Percentiles rank a stretch among this genome's conserved stretches.
These are phyloP conservation scores for Pygoscelis adeliae DNA, from an alignment of 2,113 vertebrate species.

Conservation along the genomic window DNA sequence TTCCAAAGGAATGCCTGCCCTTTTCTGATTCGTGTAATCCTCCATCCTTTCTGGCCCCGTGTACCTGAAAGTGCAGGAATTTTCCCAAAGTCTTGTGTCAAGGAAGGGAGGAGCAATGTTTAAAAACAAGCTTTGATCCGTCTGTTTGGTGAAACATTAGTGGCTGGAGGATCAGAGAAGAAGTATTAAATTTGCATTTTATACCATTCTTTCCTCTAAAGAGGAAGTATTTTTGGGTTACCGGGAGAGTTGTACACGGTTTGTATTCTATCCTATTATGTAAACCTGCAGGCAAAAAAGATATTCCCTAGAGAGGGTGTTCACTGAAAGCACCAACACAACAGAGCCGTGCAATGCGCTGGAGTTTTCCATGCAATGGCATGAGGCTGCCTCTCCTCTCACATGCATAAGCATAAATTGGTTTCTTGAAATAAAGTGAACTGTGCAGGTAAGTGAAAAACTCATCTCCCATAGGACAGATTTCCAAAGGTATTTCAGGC, in stretches of 20 bases:
- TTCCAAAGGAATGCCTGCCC: background rate
- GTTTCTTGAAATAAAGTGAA: background rate
- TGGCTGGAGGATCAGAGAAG: background rate
- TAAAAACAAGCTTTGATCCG: conserved; percentile 8
- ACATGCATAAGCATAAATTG: background rate
- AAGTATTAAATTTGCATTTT: background rate
- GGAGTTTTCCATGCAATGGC: background rate
- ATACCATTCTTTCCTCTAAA: background rate
- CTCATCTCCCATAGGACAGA: background rate
- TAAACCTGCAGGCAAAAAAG: conserved; percentile 10
- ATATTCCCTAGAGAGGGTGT: background rate
- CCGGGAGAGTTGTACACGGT: background rate
- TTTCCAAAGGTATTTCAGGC: background rate
- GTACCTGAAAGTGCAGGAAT: background rate
- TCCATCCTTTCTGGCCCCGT: background rate
- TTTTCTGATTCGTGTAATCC: background rate
- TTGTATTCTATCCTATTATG: conserved; percentile 11
- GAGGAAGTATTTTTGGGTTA: background rate
- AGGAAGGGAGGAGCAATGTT: background rate
- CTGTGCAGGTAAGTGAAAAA: background rate
- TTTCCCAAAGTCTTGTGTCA: background rate
- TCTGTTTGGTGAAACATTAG: background rate
- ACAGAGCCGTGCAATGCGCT: background rate
- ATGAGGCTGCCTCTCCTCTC: background rate
- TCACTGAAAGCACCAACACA: background rate